Evolutionary conservation across 2,113 vertebrate genomes (phyloP).

Genomic region (Crocuta crocuta): DNA sequence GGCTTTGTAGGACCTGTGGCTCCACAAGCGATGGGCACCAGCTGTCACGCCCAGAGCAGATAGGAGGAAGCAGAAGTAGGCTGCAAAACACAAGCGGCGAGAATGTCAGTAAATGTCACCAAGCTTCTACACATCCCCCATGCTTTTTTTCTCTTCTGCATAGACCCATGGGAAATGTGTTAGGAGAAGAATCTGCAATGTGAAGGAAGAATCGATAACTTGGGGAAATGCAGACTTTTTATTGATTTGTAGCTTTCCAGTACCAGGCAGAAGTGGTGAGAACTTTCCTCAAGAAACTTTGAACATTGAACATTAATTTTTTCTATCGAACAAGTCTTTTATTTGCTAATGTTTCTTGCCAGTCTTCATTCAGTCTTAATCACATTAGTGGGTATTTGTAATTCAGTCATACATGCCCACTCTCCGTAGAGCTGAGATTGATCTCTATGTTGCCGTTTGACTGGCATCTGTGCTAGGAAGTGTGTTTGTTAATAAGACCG

Average conservation of each 20-base stretch:
- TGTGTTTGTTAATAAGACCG: background rate
- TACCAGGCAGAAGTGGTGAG: background rate
- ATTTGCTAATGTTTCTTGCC: background rate
- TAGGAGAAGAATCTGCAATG: background rate
- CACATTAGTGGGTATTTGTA: background rate
- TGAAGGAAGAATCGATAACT: background rate
- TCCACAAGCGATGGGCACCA: conserved; percentile 89
- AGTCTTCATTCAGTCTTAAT: background rate
- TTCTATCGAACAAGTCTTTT: background rate
- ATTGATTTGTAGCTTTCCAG: background rate
- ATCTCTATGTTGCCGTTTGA: background rate
- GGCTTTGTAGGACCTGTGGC: conserved; percentile 91
- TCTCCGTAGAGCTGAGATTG: background rate
- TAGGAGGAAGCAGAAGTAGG: conserved; percentile 88
- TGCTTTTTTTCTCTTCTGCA: background rate
- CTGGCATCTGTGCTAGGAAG: background rate
- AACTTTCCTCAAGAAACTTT: conserved; percentile 37
- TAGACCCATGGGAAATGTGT: background rate
- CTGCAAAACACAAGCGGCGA: conserved; percentile 85
- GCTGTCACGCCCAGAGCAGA: conserved; percentile 89
- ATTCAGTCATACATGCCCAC: background rate
- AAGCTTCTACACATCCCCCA: background rate
- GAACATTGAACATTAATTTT: background rate
- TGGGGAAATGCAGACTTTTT: background rate
- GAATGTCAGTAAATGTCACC: background rate